Evolutionary conservation across 2,888 invertebrate species (phyloP).

Genomic region (Cabera pusaria): DNA sequence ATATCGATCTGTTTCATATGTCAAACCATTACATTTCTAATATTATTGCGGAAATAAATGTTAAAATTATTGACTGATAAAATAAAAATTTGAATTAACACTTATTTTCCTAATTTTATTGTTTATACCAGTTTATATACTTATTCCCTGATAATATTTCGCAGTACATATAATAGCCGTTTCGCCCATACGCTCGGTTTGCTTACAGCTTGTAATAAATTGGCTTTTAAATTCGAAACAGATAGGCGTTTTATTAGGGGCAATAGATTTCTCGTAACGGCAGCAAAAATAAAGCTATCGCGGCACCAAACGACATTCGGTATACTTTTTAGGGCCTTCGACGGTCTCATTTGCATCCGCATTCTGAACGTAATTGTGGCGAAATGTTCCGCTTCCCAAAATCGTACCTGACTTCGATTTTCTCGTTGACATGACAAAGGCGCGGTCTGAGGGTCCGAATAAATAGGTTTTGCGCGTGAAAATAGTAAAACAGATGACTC

Average conservation of each 20-base stretch:
- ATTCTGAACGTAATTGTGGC: slow-evolving; percentile 76
- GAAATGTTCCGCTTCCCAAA: slow-evolving; percentile 59
- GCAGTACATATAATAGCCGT: no score
- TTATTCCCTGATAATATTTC: no score
- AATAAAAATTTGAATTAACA: no score
- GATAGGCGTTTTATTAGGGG: slow-evolving; percentile 75
- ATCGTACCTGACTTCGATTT: slow-evolving; percentile 77
- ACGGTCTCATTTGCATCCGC: slow-evolving; percentile 75
- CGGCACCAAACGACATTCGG: slow-evolving; percentile 56
- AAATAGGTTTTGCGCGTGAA: slow-evolving; percentile 71
- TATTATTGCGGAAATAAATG: neutral
- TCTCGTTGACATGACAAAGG: slow-evolving; percentile 77
- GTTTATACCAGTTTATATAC: no score
- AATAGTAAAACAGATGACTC: slow-evolving; percentile 72
- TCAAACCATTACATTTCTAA: slow-evolving; percentile 23
- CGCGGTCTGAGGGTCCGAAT: slow-evolving; percentile 78
- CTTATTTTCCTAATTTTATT: no score
- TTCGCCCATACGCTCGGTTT: slow-evolving; percentile 43
- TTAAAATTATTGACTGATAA: no score
- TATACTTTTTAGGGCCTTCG: slow-evolving; percentile 69
- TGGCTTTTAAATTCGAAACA: slow-evolving; percentile 68
- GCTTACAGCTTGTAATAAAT: slow-evolving; percentile 61
- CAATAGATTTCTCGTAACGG: slow-evolving; percentile 75
- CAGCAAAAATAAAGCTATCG: slow-evolving; percentile 74
- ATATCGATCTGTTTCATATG: neutral